Conservation (phyloP, 2,797 vertebrate species). For the Sternotherus odoratus region DNA sequence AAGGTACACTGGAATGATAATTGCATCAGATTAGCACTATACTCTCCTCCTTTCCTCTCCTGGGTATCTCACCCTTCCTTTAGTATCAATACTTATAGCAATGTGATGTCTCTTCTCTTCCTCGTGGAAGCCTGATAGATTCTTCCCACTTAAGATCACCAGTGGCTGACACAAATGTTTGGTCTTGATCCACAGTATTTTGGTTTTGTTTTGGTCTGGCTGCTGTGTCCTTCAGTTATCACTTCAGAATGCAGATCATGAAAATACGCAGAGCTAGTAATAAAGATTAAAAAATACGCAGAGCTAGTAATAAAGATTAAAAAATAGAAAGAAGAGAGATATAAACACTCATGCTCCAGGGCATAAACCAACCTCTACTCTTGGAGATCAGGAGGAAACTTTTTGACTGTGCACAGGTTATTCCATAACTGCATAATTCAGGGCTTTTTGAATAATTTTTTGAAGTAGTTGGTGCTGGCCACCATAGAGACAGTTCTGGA, state of each 20-base stretch:
- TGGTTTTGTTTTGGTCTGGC: background rate
- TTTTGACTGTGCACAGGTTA: background rate
- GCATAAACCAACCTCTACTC: background rate
- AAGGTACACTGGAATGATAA: background rate
- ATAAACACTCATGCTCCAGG: background rate
- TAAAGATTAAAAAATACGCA: background rate
- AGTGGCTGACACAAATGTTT: rapidly evolving
- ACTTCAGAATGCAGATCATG: no score
- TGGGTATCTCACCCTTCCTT: background rate
- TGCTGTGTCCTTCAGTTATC: rapidly evolving
- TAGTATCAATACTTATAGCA: background rate
- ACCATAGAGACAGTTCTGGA: background rate
- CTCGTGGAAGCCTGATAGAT: background rate
- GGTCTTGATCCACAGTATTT: background rate
- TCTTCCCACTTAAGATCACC: background rate
- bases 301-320: background rate
- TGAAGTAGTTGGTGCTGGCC: background rate
- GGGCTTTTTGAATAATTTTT: background rate
- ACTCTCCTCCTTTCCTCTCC: background rate
- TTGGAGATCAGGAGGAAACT: background rate
- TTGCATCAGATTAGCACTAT: background rate
- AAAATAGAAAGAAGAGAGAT: rapidly evolving
- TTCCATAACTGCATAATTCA: background rate
- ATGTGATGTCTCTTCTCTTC: background rate
- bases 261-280: background rate